Conservation (phyloP, 2,113 vertebrate species). For the Alexandromys fortis region DNA sequence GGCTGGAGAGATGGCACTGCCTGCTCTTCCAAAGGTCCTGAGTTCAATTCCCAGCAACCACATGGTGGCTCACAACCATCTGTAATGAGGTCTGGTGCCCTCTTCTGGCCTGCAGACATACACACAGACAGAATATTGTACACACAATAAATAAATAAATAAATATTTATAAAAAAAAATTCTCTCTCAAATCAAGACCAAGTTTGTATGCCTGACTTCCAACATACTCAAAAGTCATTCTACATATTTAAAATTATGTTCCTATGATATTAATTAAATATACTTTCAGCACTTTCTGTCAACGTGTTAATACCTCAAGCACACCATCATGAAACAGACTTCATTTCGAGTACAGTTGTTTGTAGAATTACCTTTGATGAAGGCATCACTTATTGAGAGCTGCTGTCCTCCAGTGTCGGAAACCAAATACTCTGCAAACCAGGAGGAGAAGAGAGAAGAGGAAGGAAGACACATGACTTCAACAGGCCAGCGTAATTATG, state of each 20-base stretch:
- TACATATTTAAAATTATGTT: slow-evolving; percentile 15
- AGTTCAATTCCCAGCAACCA: too few species aligned
- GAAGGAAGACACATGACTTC: slow-evolving; percentile 78
- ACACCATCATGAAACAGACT: neutral
- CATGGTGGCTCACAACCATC: too few species aligned
- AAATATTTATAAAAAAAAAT: too few species aligned
- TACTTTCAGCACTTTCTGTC: neutral
- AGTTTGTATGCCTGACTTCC: slow-evolving; percentile 31
- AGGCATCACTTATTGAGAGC: slow-evolving; percentile 97
- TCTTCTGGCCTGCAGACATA: too few species aligned
- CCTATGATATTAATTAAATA: neutral
- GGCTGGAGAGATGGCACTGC: too few species aligned
- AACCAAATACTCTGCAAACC: slow-evolving; percentile 91
- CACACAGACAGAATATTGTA: too few species aligned
- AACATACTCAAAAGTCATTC: slow-evolving; percentile 36
- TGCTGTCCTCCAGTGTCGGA: slow-evolving; percentile 96
- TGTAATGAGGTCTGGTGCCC: too few species aligned
- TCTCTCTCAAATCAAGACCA: slow-evolving; percentile 39
- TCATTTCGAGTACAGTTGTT: neutral
- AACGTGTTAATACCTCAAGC: neutral
- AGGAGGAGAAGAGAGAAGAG: slow-evolving; percentile 79
- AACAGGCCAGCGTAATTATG: slow-evolving; percentile 77
- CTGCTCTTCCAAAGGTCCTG: too few species aligned
- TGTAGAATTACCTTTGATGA: slow-evolving; percentile 94
- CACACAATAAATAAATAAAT: too few species aligned